A percentile compares a stretch with the other conserved stretches of the same genome.
Conservation (phyloP, 2,888 invertebrate species). For the Eustalomyia histrio region DNA sequence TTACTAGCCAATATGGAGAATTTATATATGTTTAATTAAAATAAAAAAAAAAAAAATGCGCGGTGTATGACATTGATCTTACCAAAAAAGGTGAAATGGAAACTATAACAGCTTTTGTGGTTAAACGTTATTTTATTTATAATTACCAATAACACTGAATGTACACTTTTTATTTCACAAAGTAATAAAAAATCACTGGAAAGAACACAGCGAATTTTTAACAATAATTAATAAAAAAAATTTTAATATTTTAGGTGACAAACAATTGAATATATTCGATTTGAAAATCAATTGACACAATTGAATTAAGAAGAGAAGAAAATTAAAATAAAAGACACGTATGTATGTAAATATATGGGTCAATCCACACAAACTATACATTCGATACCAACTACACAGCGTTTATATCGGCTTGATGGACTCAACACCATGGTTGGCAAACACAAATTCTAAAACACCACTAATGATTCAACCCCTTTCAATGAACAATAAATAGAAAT, state of each 20-base stretch:
- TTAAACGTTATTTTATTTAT: constrained; percentile 31
- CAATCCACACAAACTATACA: too few species aligned
- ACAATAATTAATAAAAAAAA: constrained; percentile 16
- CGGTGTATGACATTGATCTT: constrained; percentile 50
- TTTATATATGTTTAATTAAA: constrained; percentile 5
- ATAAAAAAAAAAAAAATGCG: constrained; percentile 5
- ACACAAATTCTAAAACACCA: too few species aligned
- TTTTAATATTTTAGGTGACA: constrained; percentile 5
- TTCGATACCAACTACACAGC: too few species aligned
- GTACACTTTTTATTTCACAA: constrained; percentile 23
- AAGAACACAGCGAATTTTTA: constrained; percentile 45
- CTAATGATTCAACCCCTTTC: too few species aligned
- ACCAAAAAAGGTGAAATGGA: constrained; percentile 60
- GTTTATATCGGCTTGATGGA: too few species aligned
- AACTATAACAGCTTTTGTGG: constrained; percentile 50
- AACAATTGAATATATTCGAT: constrained; percentile 21
- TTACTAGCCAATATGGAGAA: constrained; percentile 16
- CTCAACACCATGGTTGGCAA: too few species aligned
- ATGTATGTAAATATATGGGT: too few species aligned
- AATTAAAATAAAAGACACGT: neutral
- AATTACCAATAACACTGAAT: neutral
- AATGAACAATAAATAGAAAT: too few species aligned
- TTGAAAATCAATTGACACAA: constrained; percentile 34
- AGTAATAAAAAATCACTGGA: constrained; percentile 11
- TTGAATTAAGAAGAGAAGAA: constrained; percentile 8